Percentiles rank a stretch among this genome's conserved stretches.
Evolutionary conservation across 2,113 vertebrate genomes (phyloP).

Genomic region (Hemiprocne comata): DNA sequence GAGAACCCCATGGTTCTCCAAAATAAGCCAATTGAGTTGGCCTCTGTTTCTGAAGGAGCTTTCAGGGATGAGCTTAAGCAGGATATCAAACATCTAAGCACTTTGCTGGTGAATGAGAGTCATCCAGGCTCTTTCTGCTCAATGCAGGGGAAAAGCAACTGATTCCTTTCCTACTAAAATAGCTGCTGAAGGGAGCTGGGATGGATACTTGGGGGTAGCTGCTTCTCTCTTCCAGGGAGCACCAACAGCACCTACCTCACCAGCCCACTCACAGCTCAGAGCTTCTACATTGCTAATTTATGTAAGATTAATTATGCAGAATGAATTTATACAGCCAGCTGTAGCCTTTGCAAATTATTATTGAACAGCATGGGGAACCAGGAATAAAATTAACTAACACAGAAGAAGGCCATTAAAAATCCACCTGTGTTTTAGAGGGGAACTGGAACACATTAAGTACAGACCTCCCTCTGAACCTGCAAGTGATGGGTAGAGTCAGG

Average conservation of each 20-base stretch:
- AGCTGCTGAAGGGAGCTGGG: background rate
- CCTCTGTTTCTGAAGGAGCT: background rate
- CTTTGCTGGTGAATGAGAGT: background rate
- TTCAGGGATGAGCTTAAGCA: background rate
- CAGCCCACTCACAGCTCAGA: background rate
- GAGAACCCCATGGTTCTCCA: background rate
- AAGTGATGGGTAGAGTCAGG: background rate
- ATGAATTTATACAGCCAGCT: background rate
- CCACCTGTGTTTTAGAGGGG: background rate
- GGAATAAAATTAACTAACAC: background rate
- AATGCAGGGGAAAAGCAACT: background rate
- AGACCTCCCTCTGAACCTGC: background rate
- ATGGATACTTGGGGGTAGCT: background rate
- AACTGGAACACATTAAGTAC: background rate
- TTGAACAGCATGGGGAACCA: background rate
- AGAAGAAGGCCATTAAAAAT: background rate
- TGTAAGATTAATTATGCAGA: background rate
- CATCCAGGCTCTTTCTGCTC: background rate
- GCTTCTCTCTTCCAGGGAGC: background rate
- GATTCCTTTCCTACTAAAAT: constrained; percentile 17
- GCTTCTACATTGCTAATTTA: background rate
- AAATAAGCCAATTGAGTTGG: fast-evolving
- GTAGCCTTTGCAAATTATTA: background rate
- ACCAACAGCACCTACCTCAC: background rate
- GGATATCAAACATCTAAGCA: background rate